Conservation (phyloP, 2,797 vertebrate genomes). For the Tamandua tetradactyla region DNA sequence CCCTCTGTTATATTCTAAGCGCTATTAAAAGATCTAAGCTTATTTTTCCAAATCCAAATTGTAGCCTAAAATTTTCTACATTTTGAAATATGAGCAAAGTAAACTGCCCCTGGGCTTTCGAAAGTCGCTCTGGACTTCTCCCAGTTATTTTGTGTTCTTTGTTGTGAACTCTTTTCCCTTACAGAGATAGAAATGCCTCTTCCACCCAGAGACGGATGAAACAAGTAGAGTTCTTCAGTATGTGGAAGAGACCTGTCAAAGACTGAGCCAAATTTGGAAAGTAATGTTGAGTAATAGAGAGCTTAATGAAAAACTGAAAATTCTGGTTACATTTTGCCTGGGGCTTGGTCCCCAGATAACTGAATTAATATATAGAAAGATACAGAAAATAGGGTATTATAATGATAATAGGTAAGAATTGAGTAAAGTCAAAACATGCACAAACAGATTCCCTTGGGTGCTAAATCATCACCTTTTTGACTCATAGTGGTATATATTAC, state of each 20-base stretch:
- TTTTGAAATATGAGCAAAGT: slow-evolving; percentile 22
- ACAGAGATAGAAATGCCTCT: not conserved
- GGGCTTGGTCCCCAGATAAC: not conserved
- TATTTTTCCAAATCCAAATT: not conserved
- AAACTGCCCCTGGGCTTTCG: not conserved
- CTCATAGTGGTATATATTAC: not conserved
- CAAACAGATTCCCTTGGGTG: not conserved
- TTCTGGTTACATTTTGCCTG: not conserved
- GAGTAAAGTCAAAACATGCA: not conserved
- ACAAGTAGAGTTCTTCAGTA: not conserved
- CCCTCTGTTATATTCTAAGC: not conserved
- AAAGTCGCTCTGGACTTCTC: not conserved
- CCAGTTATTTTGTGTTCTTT: not conserved
- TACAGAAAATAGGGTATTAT: not conserved
- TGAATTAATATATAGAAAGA: slow-evolving; percentile 11
- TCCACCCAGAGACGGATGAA: not conserved
- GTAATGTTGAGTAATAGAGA: not conserved
- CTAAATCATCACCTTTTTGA: not conserved
- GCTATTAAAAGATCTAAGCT: not conserved
- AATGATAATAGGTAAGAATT: not conserved
- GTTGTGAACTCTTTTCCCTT: not conserved
- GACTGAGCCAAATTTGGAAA: slow-evolving; percentile 33
- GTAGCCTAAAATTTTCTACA: not conserved
- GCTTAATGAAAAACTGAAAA: not conserved
- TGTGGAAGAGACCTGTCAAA: not conserved